Percentiles rank a stretch among this genome's conserved stretches.
Conservation (phyloP, 2,113 vertebrate genomes). For the Lipotes vexillifer region DNA sequence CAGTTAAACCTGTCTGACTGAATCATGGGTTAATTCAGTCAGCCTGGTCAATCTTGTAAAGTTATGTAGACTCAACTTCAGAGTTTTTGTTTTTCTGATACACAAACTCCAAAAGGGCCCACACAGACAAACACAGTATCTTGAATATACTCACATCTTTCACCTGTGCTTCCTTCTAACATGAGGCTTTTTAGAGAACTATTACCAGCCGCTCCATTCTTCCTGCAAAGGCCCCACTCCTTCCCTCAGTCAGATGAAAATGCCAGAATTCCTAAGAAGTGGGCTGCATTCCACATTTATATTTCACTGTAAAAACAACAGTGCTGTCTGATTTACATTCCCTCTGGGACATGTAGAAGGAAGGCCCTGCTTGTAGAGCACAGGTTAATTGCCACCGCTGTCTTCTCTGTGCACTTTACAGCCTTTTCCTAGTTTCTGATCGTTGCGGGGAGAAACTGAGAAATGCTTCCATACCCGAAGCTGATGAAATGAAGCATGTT, state of each 20-base stretch:
- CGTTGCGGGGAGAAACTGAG: not conserved
- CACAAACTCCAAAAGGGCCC: not conserved
- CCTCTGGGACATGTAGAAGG: not conserved
- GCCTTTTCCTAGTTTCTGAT: not conserved
- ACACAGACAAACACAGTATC: not conserved
- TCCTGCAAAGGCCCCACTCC: not conserved
- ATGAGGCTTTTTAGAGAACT: not conserved
- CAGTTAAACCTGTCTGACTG: not conserved
- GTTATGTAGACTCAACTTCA: not conserved
- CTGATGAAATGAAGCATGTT: not conserved
- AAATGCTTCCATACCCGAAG: not conserved
- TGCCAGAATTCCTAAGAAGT: not conserved
- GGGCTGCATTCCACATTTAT: not conserved
- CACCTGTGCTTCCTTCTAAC: not conserved
- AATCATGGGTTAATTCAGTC: not conserved
- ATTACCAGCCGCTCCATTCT: not conserved
- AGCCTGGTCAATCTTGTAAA: not conserved
- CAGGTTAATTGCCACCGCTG: not conserved
- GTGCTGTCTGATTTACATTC: not conserved
- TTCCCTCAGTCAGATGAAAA: not conserved
- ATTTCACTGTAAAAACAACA: not conserved
- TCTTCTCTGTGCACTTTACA: not conserved
- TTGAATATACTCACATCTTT: not conserved
- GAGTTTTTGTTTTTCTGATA: not conserved
- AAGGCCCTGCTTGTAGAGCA: no score